phyloP scores from a whole-genome alignment of 2,113 vertebrate species.

The Megalops atlanticus region DNA sequence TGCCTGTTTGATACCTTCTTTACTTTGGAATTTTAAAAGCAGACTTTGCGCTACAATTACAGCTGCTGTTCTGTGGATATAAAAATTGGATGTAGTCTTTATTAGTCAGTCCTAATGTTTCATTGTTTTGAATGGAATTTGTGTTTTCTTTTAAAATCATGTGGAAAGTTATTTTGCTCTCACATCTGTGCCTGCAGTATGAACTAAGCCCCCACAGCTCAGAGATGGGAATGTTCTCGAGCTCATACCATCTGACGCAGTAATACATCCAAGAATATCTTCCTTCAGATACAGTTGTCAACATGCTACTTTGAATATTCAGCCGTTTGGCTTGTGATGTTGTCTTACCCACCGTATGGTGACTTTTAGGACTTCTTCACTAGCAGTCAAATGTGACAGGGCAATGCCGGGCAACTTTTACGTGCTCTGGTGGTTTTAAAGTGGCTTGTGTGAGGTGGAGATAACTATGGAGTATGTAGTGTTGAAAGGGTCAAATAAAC shows the following conservation, averaged over 20 bases:
- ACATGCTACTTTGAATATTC: not conserved
- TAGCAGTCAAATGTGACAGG: not conserved
- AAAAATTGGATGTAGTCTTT: conserved; percentile 10
- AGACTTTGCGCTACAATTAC: not conserved
- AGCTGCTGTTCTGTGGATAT: not conserved
- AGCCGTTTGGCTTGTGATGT: not conserved
- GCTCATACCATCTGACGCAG: not conserved
- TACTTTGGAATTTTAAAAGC: not conserved
- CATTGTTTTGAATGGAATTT: not conserved
- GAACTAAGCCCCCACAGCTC: not conserved
- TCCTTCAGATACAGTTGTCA: not conserved
- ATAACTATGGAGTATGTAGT: not conserved
- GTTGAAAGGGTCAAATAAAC: not conserved
- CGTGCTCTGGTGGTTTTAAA: not conserved
- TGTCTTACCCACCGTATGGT: not conserved
- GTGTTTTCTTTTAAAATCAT: conserved; percentile 6
- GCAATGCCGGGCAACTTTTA: not conserved
- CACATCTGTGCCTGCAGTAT: not conserved
- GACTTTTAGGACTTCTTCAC: not conserved
- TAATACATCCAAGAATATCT: not conserved
- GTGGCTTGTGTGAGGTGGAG: not conserved
- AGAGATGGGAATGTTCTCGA: not conserved
- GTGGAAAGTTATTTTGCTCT: not conserved
- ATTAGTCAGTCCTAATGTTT: not conserved
- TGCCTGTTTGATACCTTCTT: conserved; percentile 26